Conservation (phyloP, 2,113 vertebrate species). For the Onychostruthus taczanowskii region DNA sequence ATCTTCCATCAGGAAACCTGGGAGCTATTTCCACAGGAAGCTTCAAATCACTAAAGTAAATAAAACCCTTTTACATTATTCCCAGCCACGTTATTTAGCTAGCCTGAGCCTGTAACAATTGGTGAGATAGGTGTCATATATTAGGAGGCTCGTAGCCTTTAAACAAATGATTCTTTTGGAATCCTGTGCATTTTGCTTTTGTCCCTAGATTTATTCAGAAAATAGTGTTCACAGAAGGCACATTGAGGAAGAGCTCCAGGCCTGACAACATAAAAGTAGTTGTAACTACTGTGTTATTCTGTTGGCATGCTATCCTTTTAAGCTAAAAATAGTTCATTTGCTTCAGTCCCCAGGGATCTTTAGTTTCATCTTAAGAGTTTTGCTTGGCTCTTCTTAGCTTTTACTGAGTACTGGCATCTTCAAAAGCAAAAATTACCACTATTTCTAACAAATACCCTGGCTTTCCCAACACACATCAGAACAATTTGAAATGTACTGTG, state of each 20-base stretch:
- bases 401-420: background rate
- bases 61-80: conserved; percentile 81
- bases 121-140: conserved; percentile 40
- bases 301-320: background rate
- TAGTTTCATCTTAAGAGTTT: conserved; percentile 28
- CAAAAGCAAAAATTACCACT: background rate
- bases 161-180: background rate
- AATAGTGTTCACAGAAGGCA: background rate
- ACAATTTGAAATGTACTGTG: background rate
- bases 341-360: background rate
- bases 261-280: conserved; percentile 8
- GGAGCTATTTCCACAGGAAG: conserved; percentile 98
- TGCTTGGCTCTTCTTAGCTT: background rate
- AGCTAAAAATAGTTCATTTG: conserved; percentile 25
- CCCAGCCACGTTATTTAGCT: conserved; percentile 58
- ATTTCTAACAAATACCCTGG: conserved; percentile 37
- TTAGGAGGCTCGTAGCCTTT: background rate
- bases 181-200: background rate
- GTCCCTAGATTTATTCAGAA: background rate
- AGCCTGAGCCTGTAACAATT: conserved; percentile 40
- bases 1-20: conserved; percentile 99
- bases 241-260: conserved; percentile 32
- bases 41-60: conserved; percentile 99
- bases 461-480: conserved; percentile 15
- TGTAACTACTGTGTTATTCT: background rate